Evolutionary conservation across 2,113 vertebrate species (phyloP).

Genomic region (Melanostigma gelatinosum): DNA sequence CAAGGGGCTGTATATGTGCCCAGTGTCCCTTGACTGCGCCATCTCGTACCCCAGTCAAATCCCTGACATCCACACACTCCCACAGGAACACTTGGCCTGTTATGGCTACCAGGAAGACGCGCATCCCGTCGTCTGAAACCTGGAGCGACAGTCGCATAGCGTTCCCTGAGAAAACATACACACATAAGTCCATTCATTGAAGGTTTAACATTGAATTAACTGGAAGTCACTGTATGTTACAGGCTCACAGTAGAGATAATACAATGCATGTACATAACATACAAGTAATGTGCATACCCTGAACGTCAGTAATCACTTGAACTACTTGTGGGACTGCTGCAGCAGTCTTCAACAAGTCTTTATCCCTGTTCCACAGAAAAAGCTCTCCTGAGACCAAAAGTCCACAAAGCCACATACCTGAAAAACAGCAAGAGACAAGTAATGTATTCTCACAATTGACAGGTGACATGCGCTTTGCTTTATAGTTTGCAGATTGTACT

Average conservation of each 20-base stretch:
- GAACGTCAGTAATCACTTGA: conserved; percentile 74
- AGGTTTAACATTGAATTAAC: neutral
- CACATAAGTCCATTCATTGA: neutral
- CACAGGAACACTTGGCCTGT: conserved; percentile 88
- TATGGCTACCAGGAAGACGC: conserved; percentile 81
- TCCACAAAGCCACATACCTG: conserved; percentile 92
- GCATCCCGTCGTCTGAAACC: conserved; percentile 88
- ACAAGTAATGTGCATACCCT: conserved; percentile 75
- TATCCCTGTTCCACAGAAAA: conserved; percentile 96
- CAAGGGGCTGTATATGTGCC: conserved; percentile 84
- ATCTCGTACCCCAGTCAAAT: conserved; percentile 67
- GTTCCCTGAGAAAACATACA: conserved; percentile 72
- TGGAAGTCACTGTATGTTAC: neutral
- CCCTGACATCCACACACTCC: conserved; percentile 84
- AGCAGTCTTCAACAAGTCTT: conserved; percentile 86
- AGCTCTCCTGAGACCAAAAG: conserved; percentile 89
- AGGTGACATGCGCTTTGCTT: neutral
- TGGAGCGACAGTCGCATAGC: conserved; percentile 81
- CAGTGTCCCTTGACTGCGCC: conserved; percentile 82
- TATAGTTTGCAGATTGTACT: conserved; percentile 24
- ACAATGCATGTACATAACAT: neutral
- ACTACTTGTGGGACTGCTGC: conserved; percentile 80
- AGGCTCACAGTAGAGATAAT: neutral
- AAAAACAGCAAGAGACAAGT: neutral
- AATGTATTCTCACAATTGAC: neutral